A percentile compares a stretch with the other conserved stretches of the same genome.
phyloP scores from a whole-genome alignment of 2,888 invertebrate species.

The Eucriotettix oculatus region DNA sequence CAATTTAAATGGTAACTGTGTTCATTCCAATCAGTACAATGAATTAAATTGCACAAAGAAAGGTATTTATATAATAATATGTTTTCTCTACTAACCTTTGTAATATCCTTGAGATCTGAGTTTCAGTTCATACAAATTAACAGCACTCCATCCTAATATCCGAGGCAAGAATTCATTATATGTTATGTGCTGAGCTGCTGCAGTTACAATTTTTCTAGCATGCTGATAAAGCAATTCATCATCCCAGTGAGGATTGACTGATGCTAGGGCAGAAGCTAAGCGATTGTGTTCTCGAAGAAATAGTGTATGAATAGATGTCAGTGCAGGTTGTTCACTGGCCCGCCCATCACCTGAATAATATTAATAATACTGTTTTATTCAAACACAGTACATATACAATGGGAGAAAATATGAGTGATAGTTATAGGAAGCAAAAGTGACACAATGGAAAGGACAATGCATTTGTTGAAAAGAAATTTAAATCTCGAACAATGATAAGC shows the following conservation, averaged over 20 bases:
- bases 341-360: conserved; percentile 53
- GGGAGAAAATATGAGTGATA: too few relatives aligned
- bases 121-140: conserved; percentile 74
- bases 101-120: conserved; percentile 69
- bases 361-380: not conserved
- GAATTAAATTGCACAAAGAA: too few relatives aligned
- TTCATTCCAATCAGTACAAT: too few relatives aligned
- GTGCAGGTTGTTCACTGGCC: conserved; percentile 80
- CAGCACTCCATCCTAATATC: conserved; percentile 75
- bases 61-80: too few relatives aligned
- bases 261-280: conserved; percentile 56
- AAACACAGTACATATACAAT: too few relatives aligned
- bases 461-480: too few relatives aligned
- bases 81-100: conserved; percentile 31
- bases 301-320: conserved; percentile 76
- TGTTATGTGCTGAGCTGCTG: conserved; percentile 61
- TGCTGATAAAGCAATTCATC: conserved; percentile 72
- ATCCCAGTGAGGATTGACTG: conserved; percentile 80
- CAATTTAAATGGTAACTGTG: too few relatives aligned
- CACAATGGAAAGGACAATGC: too few relatives aligned
- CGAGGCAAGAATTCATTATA: conserved; percentile 85
- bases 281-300: conserved; percentile 84
- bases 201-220: conserved; percentile 59
- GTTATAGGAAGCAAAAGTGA: too few relatives aligned
- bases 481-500: too few relatives aligned